phyloP scores from a whole-genome alignment of 2,797 vertebrate genomes.

The Channallabes apus region DNA sequence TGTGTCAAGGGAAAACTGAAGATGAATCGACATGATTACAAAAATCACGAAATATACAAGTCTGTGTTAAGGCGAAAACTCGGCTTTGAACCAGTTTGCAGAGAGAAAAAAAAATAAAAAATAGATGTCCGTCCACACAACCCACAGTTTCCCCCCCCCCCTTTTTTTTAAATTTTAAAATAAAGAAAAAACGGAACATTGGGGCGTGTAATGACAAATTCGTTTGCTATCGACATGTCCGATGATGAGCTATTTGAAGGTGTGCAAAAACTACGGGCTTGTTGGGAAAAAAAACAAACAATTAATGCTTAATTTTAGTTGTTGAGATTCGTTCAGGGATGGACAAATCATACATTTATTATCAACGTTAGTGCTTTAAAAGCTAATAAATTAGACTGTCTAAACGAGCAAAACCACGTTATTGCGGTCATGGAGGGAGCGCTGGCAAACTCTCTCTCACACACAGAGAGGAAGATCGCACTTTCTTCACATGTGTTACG shows the following conservation, averaged over 20 bases:
- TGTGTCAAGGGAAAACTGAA: slow-evolving; percentile 59
- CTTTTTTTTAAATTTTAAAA: too few species aligned
- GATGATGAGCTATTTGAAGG: too few species aligned
- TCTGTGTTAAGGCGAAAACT: slow-evolving; percentile 64
- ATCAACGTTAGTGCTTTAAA: neutral
- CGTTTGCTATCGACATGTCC: neutral
- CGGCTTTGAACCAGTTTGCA: slow-evolving; percentile 53
- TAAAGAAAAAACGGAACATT: neutral
- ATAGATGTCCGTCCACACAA: neutral
- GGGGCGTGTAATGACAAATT: neutral
- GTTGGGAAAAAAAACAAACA: neutral
- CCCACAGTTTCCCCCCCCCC: neutral
- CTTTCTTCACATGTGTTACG: too few species aligned
- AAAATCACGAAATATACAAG: slow-evolving; percentile 64
- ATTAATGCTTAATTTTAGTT: neutral
- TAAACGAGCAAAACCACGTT: too few species aligned
- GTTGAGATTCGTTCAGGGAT: neutral
- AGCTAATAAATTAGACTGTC: neutral
- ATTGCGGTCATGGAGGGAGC: too few species aligned
- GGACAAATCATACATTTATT: neutral
- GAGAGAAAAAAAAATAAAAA: neutral
- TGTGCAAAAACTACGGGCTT: neutral
- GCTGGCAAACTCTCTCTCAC: too few species aligned
- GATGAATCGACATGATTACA: slow-evolving; percentile 57
- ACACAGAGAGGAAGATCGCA: too few species aligned